Evolutionary conservation across 1,140 invertebrate genomes (phyloP).

Genomic region (Dendrolimus punctatus): DNA sequence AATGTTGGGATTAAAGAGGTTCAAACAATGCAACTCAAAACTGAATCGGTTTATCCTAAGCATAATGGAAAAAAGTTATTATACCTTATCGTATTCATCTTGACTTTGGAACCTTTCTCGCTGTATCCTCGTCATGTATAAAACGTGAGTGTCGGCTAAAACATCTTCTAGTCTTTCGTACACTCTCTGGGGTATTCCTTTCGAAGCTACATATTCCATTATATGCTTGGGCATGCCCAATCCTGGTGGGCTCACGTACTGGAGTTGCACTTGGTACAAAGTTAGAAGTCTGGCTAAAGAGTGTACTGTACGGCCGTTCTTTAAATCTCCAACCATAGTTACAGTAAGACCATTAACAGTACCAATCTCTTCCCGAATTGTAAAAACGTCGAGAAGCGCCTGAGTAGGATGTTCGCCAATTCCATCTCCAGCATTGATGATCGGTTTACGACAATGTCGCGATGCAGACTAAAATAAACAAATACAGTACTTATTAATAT

Average conservation of each 20-base stretch:
- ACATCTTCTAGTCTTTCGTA: conserved; percentile 85
- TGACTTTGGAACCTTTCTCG: conserved; percentile 90
- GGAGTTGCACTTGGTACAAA: conserved; percentile 89
- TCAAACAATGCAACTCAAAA: too few species aligned
- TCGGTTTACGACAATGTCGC: conserved; percentile 85
- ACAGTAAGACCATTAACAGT: conserved; percentile 97
- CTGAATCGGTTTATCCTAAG: too few species aligned
- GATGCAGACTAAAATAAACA: conserved; percentile 80
- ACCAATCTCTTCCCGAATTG: conserved; percentile 98
- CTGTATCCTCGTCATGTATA: conserved; percentile 99
- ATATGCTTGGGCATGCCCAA: conserved; percentile 95
- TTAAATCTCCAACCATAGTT: conserved; percentile 96
- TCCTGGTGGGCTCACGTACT: conserved; percentile 90
- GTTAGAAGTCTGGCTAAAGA: conserved; percentile 94
- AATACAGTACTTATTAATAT: conserved; percentile 4
- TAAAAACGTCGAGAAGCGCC: conserved; percentile 97
- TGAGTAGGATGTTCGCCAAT: conserved; percentile 99
- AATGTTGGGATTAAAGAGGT: too few species aligned
- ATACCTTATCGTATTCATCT: conserved; percentile 91
- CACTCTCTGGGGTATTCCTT: conserved; percentile 86
- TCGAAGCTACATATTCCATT: conserved; percentile 82
- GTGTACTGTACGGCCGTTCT: conserved; percentile 98
- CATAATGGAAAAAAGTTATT: neutral
- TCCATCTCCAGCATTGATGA: conserved; percentile 99
- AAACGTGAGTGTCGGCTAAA: conserved; percentile 93